Conservation (phyloP, 1,140 invertebrate genomes). For the Drosophila mayri region DNA sequence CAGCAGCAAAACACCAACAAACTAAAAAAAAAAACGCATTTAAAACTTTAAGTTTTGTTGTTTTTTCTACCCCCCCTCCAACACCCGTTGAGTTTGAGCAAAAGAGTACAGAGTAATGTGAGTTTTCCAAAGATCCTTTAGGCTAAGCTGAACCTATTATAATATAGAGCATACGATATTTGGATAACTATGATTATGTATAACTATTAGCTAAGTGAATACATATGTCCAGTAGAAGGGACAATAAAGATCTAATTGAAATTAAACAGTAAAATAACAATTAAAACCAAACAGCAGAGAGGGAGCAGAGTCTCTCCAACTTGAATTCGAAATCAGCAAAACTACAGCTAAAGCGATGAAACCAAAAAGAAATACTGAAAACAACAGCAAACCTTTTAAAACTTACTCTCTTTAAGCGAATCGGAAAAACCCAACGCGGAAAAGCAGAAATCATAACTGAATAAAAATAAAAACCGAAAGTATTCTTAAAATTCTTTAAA, state of each 20-base stretch:
- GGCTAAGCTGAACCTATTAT: conserved; percentile 58
- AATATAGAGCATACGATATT: conserved; percentile 49
- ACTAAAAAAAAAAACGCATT: conserved; percentile 62
- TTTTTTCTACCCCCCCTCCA: conserved; percentile 17
- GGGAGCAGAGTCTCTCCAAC: neutral
- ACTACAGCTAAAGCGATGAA: conserved; percentile 37
- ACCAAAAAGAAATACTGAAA: conserved; percentile 26
- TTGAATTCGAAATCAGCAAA: conserved; percentile 52
- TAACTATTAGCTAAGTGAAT: conserved; percentile 73
- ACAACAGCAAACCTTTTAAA: conserved; percentile 66
- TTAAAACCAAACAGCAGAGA: conserved; percentile 37
- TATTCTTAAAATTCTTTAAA: conserved; percentile 84
- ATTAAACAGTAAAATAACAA: conserved; percentile 51
- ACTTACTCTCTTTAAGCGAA: conserved; percentile 67
- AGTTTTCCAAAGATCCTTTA: conserved; percentile 74
- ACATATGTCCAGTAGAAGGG: conserved; percentile 75
- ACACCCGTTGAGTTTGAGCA: conserved; percentile 69
- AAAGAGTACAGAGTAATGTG: conserved; percentile 23
- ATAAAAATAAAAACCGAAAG: conserved; percentile 75
- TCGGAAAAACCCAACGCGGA: conserved; percentile 33
- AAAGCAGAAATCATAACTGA: conserved; percentile 58
- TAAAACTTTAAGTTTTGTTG: conserved; percentile 72
- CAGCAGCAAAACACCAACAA: conserved; percentile 29
- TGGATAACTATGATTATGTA: conserved; percentile 40
- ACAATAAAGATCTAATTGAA: conserved; percentile 77